Conservation (phyloP, 2,797 vertebrate genomes). For the Neopelma chrysocephalum region DNA sequence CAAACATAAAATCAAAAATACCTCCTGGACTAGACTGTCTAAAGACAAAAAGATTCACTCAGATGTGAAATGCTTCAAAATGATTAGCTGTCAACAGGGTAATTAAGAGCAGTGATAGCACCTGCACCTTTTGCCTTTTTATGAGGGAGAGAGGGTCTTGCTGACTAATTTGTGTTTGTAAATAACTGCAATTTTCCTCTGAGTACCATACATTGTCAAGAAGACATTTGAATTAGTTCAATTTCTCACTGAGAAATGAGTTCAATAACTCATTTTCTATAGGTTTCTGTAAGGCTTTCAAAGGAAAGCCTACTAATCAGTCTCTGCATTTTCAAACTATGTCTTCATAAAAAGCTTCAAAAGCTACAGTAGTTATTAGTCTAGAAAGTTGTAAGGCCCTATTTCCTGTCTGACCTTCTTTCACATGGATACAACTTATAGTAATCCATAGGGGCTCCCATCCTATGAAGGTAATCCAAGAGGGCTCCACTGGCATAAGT, state of each 20-base stretch:
- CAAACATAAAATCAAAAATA: background rate
- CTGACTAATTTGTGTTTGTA: background rate
- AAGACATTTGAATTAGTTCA: background rate
- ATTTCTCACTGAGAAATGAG: too few relatives aligned
- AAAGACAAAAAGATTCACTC: background rate
- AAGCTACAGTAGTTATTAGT: background rate
- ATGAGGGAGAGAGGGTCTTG: background rate
- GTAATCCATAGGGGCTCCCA: background rate
- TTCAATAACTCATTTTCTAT: background rate
- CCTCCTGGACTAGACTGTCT: background rate
- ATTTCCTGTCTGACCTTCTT: background rate
- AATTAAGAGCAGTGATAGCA: background rate
- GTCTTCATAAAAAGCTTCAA: background rate
- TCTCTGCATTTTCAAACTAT: background rate
- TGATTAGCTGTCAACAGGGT: background rate
- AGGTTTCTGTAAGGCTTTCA: background rate
- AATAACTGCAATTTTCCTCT: background rate
- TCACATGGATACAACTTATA: background rate
- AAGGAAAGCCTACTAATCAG: background rate
- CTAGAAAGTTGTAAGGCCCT: background rate
- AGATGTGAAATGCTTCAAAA: background rate
- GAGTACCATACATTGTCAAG: background rate
- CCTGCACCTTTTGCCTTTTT: background rate
- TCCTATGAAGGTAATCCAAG: background rate
- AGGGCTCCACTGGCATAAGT: background rate